Base-by-base conservation (phyloP, 2,113 vertebrate species). In the Rhea pennata region DNA sequence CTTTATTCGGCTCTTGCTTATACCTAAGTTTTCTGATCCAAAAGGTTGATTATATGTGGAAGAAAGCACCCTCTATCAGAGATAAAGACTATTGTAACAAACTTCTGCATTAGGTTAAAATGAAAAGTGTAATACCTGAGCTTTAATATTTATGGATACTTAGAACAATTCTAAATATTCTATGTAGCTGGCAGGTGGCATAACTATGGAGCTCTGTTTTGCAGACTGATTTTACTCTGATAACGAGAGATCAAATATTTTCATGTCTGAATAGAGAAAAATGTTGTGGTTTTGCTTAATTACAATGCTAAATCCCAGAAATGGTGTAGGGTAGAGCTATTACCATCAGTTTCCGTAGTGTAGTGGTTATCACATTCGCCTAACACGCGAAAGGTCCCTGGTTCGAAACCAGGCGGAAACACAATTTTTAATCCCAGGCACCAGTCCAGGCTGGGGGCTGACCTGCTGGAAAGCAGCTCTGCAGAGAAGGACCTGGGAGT, bases 281-380 rank as follows among this genome's bases (percentile, higher is more conserved):
- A 75, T 5, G 6, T 40, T 67, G n/a, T 14, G 48, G 5, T 39
- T 78, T 90, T 81, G n/a, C 40, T 79, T 16, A 62, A 1, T 76
- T 69, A 40, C 4, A 9, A 13, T 74, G 14, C 24, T 53, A 33
- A 74, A 36, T 31, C 27, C 54, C 69, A 71, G 40, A 77, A 74
- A 53, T 15, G 22, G 64, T 65, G 21, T 0, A 72, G 46, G 6
- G 46, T 44, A 11, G 7, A 5, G 8, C 4, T 9, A 9, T 7
- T 15, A 15, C 4, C 5, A 15, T 29, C 27, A 0, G 96, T 96
- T 97, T 97, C 96, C 89, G 96, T 96, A 96, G 96, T 96, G 96
- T 97, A 97, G 97, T 96, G 96, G 96, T 97, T 97, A 96, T 97
- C 96, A 97, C 96, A 84, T 97, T 97, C 94, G 96, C 96, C 96